Conservation (phyloP, 2,113 vertebrate species). For the Indri indri region DNA sequence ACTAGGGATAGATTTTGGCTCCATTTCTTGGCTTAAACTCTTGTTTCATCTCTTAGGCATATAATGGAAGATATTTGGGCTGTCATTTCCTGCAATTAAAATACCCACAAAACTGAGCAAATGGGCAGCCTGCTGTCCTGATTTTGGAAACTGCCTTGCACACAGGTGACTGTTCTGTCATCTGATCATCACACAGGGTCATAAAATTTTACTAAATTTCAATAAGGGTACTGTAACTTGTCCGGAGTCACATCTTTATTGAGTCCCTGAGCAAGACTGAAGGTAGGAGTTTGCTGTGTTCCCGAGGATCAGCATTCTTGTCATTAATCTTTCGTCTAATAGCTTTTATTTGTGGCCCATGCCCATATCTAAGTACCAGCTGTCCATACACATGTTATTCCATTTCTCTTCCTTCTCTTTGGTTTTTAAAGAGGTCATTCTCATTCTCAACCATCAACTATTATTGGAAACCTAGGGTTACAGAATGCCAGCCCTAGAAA, state of each 20-base stretch:
- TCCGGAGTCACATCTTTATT: neutral
- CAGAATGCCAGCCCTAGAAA: neutral
- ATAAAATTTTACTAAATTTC: neutral
- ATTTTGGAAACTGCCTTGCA: neutral
- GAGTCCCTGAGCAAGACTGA: neutral
- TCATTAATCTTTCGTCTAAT: neutral
- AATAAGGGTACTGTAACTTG: neutral
- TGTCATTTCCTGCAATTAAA: constrained; percentile 41
- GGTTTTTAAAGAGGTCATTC: neutral
- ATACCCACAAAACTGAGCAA: constrained; percentile 38
- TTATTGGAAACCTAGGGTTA: neutral
- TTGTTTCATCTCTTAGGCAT: constrained; percentile 55
- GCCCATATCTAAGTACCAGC: neutral
- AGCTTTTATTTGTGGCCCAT: neutral
- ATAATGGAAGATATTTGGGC: constrained; percentile 55
- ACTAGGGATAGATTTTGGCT: constrained; percentile 19
- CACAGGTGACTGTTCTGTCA: neutral
- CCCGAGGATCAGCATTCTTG: neutral
- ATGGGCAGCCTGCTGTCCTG: constrained; percentile 37
- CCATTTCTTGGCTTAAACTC: constrained; percentile 28
- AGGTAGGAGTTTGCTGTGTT: neutral
- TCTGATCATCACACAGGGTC: neutral
- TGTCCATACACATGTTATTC: neutral
- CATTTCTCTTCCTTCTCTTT: neutral
- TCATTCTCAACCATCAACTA: neutral